These are phyloP conservation scores for Trichonephila clavata DNA, from an alignment of 1,140 invertebrate genomes.

Conservation along the genomic window DNA sequence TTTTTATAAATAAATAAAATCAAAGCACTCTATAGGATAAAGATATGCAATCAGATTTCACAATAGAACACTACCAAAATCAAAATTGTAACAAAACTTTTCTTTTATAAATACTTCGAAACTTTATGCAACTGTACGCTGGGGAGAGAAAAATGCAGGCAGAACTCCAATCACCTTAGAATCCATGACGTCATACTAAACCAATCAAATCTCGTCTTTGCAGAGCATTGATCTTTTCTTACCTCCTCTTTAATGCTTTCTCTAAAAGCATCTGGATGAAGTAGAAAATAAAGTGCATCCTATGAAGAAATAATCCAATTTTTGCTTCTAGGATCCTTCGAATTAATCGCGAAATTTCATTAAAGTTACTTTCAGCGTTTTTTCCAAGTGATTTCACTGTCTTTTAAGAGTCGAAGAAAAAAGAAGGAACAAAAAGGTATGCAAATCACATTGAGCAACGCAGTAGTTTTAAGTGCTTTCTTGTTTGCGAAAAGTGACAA, in stretches of 20 bases:
- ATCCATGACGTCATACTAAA: not conserved
- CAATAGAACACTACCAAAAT: not conserved
- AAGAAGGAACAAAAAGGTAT: not conserved
- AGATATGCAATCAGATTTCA: no score
- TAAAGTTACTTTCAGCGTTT: slow-evolving; percentile 28
- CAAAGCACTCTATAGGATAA: no score
- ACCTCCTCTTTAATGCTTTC: not conserved
- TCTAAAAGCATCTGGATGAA: not conserved
- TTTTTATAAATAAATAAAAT: no score
- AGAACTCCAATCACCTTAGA: not conserved
- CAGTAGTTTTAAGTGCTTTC: slow-evolving; percentile 5
- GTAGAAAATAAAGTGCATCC: not conserved
- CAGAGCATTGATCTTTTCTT: not conserved
- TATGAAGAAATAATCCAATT: slow-evolving; percentile 59
- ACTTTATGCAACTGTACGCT: not conserved
- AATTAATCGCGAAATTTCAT: slow-evolving; percentile 51
- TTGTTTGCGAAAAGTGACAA: not conserved
- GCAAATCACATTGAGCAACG: not conserved
- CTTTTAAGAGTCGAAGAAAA: slow-evolving; percentile 20
- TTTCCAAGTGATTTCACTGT: slow-evolving; percentile 29
- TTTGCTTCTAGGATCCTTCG: slow-evolving; percentile 8
- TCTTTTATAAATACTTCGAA: not conserved
- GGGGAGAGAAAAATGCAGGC: not conserved
- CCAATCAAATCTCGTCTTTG: not conserved
- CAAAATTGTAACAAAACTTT: not conserved